Conservation (phyloP, 2,113 vertebrate species). For the Sapayoa aenigma region DNA sequence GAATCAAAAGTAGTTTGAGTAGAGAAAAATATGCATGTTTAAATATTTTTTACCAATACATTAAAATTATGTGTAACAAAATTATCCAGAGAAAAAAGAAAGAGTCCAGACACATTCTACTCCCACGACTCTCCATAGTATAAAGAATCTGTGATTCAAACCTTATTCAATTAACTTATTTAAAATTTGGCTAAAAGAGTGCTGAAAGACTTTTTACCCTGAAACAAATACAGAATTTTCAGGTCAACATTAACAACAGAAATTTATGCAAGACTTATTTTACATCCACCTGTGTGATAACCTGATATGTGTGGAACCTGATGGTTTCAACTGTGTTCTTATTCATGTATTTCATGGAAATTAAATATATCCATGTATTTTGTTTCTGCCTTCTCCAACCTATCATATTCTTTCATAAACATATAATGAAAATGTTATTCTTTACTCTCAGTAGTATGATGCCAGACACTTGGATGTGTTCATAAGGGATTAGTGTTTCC, state of each 20-base stretch:
- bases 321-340: slow-evolving; percentile 58
- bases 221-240: slow-evolving; percentile 5
- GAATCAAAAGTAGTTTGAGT: not conserved
- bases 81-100: not conserved
- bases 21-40: not conserved
- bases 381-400: slow-evolving; percentile 21
- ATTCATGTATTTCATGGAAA: slow-evolving; percentile 65
- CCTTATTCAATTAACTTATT: not conserved
- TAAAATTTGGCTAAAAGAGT: not conserved
- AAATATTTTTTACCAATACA: not conserved
- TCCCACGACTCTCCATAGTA: not conserved
- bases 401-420: slow-evolving; percentile 25
- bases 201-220: not conserved
- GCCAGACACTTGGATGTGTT: slow-evolving; percentile 55
- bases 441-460: slow-evolving; percentile 15
- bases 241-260: slow-evolving; percentile 59
- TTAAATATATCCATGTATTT: slow-evolving; percentile 52
- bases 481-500: slow-evolving; percentile 62
- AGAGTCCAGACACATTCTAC: not conserved
- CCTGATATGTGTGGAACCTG: slow-evolving; percentile 67
- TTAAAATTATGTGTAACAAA: not conserved
- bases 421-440: slow-evolving; percentile 39
- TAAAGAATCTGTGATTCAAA: not conserved
- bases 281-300: slow-evolving; percentile 74
- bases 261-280: slow-evolving; percentile 62